Base-by-base conservation (phyloP, 2,888 invertebrate species). In the Drosophila borborema region DNA sequence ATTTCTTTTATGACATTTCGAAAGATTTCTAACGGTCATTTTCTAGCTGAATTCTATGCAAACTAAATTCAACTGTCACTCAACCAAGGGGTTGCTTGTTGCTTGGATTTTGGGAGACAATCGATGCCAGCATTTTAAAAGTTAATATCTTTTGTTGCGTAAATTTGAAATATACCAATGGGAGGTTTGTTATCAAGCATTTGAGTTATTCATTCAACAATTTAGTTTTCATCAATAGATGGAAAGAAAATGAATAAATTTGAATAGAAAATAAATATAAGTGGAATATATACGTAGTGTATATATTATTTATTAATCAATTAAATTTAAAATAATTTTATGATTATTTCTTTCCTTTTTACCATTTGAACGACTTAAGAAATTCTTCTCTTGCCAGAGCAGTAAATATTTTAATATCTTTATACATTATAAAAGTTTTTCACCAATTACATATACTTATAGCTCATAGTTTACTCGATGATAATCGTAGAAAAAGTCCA, bases 21-120 rank as follows among this genome's bases (percentile, higher is more conserved):
- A 18, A 62, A 71, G 61, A 84, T 77, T 80, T 70, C 68, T 82
- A 86, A 86, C 83, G 80, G 80, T 78, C 83, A 86, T 72, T 82
- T 77, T 12, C 43, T 18, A 49, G 18, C 23, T n/a, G 45, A 36
- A 28, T 56, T 70, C 74, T 74, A 81, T 79, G 74, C 72, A 74
- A 79, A 64, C 56, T 60, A 81, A 58, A 80, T 78, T 78, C 68
- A 79, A 81, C 80, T 81, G 80, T 74, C 82, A 81, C 53, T 81
- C 74, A 73, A 58, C 68, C 72, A 83, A 80, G 81, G 80, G 83
- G 74, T 83, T 82, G 83, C 48, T 81, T 66, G 23, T 38, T 48
- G 55, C 36, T 41, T n/a, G 12, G 16, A 48, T 43, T 53, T 53
- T 40, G 28, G 48, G 40, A 31, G 54, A 71, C 58, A 74, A 71